These are phyloP conservation scores for Ameiurus melas DNA, from an alignment of 2,113 vertebrate species.

Conservation along the genomic window DNA sequence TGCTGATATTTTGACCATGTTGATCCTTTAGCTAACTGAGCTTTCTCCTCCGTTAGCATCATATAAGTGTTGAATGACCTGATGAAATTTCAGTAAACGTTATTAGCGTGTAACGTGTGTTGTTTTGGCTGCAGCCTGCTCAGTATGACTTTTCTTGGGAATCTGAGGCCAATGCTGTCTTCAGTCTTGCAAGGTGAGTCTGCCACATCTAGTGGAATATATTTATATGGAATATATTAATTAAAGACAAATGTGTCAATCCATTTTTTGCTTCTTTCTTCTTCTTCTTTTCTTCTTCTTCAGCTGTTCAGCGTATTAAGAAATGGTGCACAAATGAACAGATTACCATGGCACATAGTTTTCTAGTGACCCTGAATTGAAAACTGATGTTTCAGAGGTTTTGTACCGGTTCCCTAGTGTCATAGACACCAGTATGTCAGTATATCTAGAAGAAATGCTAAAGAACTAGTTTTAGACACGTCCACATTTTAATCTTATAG, in stretches of 20 bases:
- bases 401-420: background rate
- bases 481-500: background rate
- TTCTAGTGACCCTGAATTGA: background rate
- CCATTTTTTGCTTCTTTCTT: background rate
- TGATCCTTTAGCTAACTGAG: background rate
- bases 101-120: background rate
- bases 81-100: background rate
- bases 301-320: background rate
- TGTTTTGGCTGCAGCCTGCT: conserved; percentile 17
- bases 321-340: background rate
- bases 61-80: background rate
- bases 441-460: background rate
- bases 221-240: background rate
- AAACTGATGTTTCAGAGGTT: background rate
- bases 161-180: conserved; percentile 60
- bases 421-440: background rate
- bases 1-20: background rate
- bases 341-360: background rate
- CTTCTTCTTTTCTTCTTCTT: background rate
- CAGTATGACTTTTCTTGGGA: conserved; percentile 60
- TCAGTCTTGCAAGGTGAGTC: conserved; percentile 64
- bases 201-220: background rate
- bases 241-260: background rate
- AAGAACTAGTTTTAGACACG: background rate
- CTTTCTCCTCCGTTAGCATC: background rate